Conservation (phyloP, 2,113 vertebrate species). For the Gambusia holbrooki region DNA sequence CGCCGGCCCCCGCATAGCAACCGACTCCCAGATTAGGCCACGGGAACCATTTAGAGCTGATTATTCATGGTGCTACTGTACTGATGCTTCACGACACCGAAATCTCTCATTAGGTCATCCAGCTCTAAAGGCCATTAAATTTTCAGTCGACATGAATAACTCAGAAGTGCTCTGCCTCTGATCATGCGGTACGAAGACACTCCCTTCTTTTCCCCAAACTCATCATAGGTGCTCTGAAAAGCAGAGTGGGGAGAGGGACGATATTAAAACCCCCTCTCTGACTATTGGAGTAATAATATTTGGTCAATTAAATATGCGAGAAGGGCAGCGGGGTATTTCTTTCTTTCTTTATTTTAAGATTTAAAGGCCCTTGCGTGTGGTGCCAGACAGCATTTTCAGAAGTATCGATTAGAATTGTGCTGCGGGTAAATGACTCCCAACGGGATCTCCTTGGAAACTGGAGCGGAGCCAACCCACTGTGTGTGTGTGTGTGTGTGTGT, state of each 20-base stretch:
- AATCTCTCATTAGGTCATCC: conserved; percentile 76
- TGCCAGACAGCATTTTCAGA: conserved; percentile 66
- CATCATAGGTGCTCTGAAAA: conserved; percentile 57
- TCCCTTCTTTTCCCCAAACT: conserved; percentile 23
- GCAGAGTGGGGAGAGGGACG: conserved; percentile 3
- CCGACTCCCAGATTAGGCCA: conserved; percentile 62
- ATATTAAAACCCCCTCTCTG: conserved; percentile 22
- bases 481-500: background rate
- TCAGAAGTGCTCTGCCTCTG: conserved; percentile 70
- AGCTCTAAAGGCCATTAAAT: conserved; percentile 75
- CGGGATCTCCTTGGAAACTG: conserved; percentile 74
- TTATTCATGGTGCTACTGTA: conserved; percentile 71
- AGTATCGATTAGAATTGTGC: conserved; percentile 81
- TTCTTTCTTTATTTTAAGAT: conserved; percentile 44
- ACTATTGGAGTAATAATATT: conserved; percentile 53
- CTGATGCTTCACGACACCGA: conserved; percentile 71
- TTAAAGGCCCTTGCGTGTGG: conserved; percentile 53
- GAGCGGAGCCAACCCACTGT: conserved; percentile 73
- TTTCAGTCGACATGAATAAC: conserved; percentile 80
- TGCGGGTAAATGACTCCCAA: conserved; percentile 78
- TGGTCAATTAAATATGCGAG: conserved; percentile 67
- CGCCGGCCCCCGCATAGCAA: conserved; percentile 47
- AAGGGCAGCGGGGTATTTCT: conserved; percentile 42
- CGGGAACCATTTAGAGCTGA: conserved; percentile 70
- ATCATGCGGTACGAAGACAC: conserved; percentile 60